These are phyloP conservation scores for Pteronotus mesoamericanus DNA, from an alignment of 2,797 vertebrate species.

Conservation along the genomic window DNA sequence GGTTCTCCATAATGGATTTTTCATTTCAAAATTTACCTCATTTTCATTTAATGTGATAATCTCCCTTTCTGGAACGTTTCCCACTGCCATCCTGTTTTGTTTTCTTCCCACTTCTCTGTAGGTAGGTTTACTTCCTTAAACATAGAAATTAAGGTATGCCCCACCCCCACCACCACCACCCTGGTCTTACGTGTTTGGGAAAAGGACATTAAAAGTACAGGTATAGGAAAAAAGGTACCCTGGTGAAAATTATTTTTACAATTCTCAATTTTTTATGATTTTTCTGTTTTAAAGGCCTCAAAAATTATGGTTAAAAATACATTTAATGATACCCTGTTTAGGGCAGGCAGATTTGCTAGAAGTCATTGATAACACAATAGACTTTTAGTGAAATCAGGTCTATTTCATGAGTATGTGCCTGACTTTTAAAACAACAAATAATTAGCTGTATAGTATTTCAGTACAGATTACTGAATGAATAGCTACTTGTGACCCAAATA, in stretches of 20 bases:
- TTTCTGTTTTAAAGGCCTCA: constrained; percentile 31
- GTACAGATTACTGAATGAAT: neutral
- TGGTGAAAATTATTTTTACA: constrained; percentile 43
- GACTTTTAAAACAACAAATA: constrained; percentile 37
- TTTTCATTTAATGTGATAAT: constrained; percentile 32
- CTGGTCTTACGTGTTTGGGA: constrained; percentile 5
- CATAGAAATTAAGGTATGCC: neutral
- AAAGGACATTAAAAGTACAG: neutral
- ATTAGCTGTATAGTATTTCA: constrained; percentile 22
- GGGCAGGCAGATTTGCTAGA: constrained; percentile 3
- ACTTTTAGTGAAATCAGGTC: neutral
- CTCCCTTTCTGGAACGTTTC: neutral
- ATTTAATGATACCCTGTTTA: neutral
- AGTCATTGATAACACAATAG: neutral
- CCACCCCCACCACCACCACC: too few species aligned
- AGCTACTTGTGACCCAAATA: constrained; percentile 25
- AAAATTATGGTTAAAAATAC: neutral
- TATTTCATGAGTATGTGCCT: constrained; percentile 28
- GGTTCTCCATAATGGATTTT: constrained; percentile 1
- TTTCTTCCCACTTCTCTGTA: neutral
- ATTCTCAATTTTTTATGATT: constrained; percentile 30
- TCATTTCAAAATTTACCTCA: constrained; percentile 46
- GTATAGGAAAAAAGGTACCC: neutral
- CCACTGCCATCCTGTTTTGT: neutral
- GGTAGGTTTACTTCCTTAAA: constrained; percentile 32